Evolutionary conservation across 2,797 vertebrate species (phyloP).

Genomic region (Gadopsis bispinosus): DNA sequence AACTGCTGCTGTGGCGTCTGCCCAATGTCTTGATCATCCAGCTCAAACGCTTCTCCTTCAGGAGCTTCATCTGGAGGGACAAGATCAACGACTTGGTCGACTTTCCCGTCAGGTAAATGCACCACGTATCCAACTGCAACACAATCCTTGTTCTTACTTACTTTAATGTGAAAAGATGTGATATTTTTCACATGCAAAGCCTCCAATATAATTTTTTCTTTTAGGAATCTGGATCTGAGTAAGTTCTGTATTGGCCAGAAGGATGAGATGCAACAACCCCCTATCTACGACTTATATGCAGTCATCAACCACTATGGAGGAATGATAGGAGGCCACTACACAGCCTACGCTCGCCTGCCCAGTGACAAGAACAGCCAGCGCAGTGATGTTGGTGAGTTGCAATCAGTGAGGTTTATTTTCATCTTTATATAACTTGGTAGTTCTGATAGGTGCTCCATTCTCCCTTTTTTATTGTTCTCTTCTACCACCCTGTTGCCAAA

Average conservation of each 20-base stretch:
- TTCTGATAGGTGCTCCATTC: not conserved
- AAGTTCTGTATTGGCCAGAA: conserved; percentile 99
- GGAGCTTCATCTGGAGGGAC: conserved; percentile 99
- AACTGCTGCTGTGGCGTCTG: conserved; percentile 96
- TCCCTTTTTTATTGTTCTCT: not conserved
- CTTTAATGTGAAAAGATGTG: not conserved
- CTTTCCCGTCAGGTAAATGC: conserved; percentile 92
- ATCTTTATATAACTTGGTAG: not conserved
- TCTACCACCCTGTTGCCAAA: not conserved
- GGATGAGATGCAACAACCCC: conserved; percentile 94
- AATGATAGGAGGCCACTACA: conserved; percentile 99
- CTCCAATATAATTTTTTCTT: conserved; percentile 4
- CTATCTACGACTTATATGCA: conserved; percentile 96
- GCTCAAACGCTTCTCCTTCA: conserved; percentile 98
- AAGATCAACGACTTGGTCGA: conserved; percentile 99
- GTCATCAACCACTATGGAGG: conserved; percentile 99
- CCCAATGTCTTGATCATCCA: conserved; percentile 98
- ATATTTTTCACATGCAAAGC: not conserved
- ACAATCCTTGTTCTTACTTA: not conserved
- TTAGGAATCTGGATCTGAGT: conserved; percentile 96
- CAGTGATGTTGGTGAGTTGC: conserved; percentile 94
- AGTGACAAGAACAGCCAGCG: conserved; percentile 98
- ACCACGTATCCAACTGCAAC: not conserved
- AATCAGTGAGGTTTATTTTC: not conserved
- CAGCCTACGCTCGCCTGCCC: conserved; percentile 94